A percentile compares a stretch with the other conserved stretches of the same genome.
These are phyloP conservation scores for Pelobates cultripes DNA, from an alignment of 2,797 vertebrate genomes.

Conservation along the genomic window DNA sequence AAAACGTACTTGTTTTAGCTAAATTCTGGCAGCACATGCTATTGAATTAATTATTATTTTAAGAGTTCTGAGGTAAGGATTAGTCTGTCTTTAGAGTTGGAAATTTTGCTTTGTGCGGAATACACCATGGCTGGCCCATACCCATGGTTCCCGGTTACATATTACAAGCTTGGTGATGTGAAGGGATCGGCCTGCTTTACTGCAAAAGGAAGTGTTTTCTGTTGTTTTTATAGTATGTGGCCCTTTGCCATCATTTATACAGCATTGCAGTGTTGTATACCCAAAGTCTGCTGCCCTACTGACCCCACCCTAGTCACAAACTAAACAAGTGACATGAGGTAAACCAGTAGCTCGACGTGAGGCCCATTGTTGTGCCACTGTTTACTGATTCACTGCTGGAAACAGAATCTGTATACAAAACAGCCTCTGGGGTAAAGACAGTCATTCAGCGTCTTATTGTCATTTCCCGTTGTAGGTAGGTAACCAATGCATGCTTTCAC, in stretches of 20 bases:
- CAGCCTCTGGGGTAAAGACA: constrained; percentile 43
- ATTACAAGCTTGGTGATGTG: constrained; percentile 65
- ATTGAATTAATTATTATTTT: background rate
- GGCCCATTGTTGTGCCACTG: constrained; percentile 65
- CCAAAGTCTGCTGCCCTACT: constrained; percentile 76
- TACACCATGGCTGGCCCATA: background rate
- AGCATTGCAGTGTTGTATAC: constrained; percentile 69
- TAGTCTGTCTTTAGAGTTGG: background rate
- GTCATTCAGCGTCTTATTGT: constrained; percentile 51
- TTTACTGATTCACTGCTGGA: constrained; percentile 52
- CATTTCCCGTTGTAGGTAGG: background rate
- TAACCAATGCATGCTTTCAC: too few species aligned
- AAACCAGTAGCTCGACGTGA: constrained; percentile 63
- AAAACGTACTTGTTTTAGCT: background rate
- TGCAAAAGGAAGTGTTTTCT: constrained; percentile 73
- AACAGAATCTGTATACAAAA: constrained; percentile 69
- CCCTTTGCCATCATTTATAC: constrained; percentile 73
- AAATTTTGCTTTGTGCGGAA: background rate
- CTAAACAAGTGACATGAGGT: constrained; percentile 61
- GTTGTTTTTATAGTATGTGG: constrained; percentile 70
- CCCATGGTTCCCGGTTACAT: constrained; percentile 45
- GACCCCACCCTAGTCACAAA: constrained; percentile 71
- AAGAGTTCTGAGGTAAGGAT: background rate
- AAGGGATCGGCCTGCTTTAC: constrained; percentile 59
- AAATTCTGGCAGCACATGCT: background rate